phyloP scores from a whole-genome alignment of 64 coral and sea anemone species.

The Anthopleura sola region DNA sequence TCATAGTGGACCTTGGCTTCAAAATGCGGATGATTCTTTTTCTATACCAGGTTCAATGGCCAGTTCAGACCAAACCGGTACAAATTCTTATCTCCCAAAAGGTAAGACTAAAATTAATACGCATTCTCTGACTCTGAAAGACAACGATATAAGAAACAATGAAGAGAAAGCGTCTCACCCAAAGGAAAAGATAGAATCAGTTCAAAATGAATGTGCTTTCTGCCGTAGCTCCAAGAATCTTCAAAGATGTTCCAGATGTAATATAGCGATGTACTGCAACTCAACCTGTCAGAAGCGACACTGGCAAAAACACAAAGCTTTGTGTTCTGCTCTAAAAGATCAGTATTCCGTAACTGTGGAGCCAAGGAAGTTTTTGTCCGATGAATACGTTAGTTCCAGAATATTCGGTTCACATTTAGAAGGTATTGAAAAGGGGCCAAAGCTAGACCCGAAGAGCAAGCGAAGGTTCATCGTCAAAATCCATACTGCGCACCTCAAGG shows the following conservation, averaged over 20 bases:
- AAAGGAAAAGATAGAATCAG: background rate
- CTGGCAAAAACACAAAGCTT: conserved; percentile 23
- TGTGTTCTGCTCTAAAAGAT: conserved; percentile 37
- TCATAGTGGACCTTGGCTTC: conserved; percentile 68
- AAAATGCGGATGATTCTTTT: background rate
- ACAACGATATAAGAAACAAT: conserved; percentile 48
- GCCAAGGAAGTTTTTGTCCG: background rate
- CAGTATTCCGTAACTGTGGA: conserved; percentile 50
- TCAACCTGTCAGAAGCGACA: conserved; percentile 42
- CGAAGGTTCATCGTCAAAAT: conserved; percentile 68
- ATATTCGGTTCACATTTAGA: conserved; percentile 26
- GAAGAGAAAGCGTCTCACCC: conserved; percentile 54
- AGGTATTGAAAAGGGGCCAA: conserved; percentile 43
- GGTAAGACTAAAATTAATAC: conserved; percentile 55
- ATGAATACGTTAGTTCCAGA: background rate
- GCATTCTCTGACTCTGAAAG: background rate
- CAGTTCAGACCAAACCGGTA: background rate
- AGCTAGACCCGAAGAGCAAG: conserved; percentile 21
- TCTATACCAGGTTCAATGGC: background rate
- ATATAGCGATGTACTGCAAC: conserved; percentile 49
- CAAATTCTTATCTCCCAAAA: conserved; percentile 5
- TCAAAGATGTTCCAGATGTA: conserved; percentile 26
- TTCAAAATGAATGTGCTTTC: conserved; percentile 41
- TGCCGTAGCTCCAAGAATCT: conserved; percentile 28
- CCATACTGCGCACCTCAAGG: conserved; percentile 50